Base-by-base conservation (phyloP, 2,113 vertebrate species). In the Asarcornis scutulata region DNA sequence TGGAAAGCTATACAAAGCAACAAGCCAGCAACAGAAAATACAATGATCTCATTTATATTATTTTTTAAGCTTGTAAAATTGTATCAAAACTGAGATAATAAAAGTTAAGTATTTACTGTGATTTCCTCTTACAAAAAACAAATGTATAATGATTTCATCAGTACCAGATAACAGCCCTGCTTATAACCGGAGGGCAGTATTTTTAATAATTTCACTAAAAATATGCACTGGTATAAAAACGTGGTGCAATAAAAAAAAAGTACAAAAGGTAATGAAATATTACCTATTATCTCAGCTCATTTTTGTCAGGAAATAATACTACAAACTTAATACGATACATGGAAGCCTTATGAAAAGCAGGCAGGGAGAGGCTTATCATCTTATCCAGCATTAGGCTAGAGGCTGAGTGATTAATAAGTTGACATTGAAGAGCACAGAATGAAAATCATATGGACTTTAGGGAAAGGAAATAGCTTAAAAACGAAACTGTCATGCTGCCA, bases 161-260 rank as follows among this genome's bases (percentile, higher is more conserved):
- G 13, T 21, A 72, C 68, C 80, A 94, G 80, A 79, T 94, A 92
- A 97, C 32, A 94, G 82, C 56, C 67, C 88, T 96, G 69, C 73
- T 88, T 73, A 79, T 79, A 96, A 95, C 93, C 96, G 94, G 88
- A 93, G 88, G 95, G 97, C 83, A 89, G 25, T 60, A 82, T 87
- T 97, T 96, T 97, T 96, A 97, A 97, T 97, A 98, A 97, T 71
- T 79, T 95, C 77, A 83, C 88, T 94, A 93, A 91, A 95, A 97
- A 91, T 46, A 80, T 82, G 56, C 89, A 86, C 68, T 46, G 85
- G 89, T 83, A 88, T 86, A 90, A 96, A 97, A 97, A 85, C 59
- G 56, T 20, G 82, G n/a, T 83, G 74, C 94, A 96, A 91, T 93
- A 90, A 96, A 97, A 93, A 96, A 97, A 91, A 60, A 95, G 62